These are phyloP conservation scores for Chromobotia macracanthus DNA, from an alignment of 2,797 vertebrate genomes.

Conservation along the genomic window DNA sequence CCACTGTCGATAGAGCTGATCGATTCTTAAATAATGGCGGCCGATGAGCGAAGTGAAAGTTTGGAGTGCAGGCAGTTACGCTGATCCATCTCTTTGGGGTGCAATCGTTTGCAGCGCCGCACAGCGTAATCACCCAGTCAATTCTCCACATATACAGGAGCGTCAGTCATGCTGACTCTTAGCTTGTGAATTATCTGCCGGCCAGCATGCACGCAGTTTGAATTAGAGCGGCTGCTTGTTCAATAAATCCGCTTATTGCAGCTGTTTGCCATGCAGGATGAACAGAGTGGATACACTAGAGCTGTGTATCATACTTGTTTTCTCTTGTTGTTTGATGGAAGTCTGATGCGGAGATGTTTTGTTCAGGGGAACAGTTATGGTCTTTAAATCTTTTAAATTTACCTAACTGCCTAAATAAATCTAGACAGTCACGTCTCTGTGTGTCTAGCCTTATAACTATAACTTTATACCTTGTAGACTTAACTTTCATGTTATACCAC, in stretches of 20 bases:
- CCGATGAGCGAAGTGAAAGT: slow-evolving; percentile 58
- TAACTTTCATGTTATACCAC: neutral
- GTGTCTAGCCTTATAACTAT: neutral
- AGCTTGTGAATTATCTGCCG: slow-evolving; percentile 47
- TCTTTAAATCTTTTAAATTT: slow-evolving; percentile 25
- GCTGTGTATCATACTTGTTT: slow-evolving; percentile 38
- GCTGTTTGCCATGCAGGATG: slow-evolving; percentile 50
- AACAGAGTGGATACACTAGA: slow-evolving; percentile 38
- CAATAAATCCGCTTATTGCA: slow-evolving; percentile 46
- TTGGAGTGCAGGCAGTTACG: slow-evolving; percentile 59
- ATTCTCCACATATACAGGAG: slow-evolving; percentile 35
- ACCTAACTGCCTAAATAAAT: neutral
- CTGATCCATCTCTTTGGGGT: slow-evolving; percentile 52
- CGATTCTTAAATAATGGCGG: slow-evolving; percentile 61
- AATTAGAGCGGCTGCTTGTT: slow-evolving; percentile 47
- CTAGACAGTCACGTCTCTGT: neutral
- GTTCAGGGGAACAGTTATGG: neutral
- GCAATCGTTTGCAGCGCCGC: slow-evolving; percentile 43
- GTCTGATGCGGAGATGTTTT: slow-evolving; percentile 15
- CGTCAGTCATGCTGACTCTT: slow-evolving; percentile 49
- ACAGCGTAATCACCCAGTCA: slow-evolving; percentile 42
- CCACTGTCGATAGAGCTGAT: slow-evolving; percentile 53
- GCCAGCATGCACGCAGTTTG: slow-evolving; percentile 29
- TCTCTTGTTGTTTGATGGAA: slow-evolving; percentile 10
- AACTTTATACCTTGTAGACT: neutral